Base-by-base conservation (phyloP, 1,140 invertebrate genomes). In the Tetragonula clypearis region DNA sequence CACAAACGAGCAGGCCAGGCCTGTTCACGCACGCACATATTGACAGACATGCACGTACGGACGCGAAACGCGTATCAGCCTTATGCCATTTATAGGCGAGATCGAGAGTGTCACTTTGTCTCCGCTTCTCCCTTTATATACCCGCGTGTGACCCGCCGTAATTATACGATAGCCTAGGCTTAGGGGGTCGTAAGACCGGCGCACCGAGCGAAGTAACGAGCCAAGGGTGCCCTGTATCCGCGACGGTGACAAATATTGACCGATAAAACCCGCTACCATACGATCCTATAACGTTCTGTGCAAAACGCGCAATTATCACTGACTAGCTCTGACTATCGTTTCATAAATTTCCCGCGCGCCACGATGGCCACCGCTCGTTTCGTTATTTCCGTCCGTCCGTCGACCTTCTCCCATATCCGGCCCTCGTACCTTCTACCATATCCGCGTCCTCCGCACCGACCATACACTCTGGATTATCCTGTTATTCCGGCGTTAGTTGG, bases 111-210 rank as follows among this genome's bases (percentile, higher is more conserved):
- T 78, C 73, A 23, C 72, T 69, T 80, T 58, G 56, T 41, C 74
- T 58, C 78, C 66, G 55, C 72, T 79, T 86, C 82, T 84, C 71
- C 65, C 84, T 92, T 92, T 90, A 90, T 88, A 82, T 60, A 35
- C n/a, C 1, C 9, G 73, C 80, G 72, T 86, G 88, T 92, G 91
- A 92, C 86, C 85, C 73, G 66, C 76, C 86, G 83, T 88, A 92
- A 92, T 92, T 91, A 30, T 30, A 91, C 90, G 89, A 87, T 87
- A 86, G 55, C 56, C 41, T 49, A 49, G 79, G 77, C 86, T 89
- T 82, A 56, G 71, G 79, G 74, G 80, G 58, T 56, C 66, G 68
- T 89, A 89, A 90, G 87, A 81, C 69, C 53, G 62, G 35, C 35
- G 58, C 26, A n/a, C 30, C 30, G 78, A 66, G 74, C 58, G 15